Evolutionary conservation across 1,140 invertebrate genomes (phyloP), one percentile per base, ranked within the genome.

Genomic region (Drosophila asahinai): DNA sequence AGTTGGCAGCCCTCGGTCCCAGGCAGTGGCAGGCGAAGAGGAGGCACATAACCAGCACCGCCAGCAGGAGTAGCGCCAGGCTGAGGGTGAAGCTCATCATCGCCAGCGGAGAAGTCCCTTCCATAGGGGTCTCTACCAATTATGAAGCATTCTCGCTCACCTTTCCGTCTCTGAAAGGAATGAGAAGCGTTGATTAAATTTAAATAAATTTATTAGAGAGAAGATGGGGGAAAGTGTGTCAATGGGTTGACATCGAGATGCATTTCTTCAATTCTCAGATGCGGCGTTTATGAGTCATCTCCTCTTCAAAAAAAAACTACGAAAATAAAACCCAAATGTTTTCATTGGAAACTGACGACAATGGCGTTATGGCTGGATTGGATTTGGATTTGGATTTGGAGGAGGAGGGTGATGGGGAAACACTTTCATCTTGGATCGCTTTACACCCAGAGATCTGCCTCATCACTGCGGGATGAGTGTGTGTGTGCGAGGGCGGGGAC

Each of bases 1-100:
- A 96, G 15, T 94, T 93, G 60, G 93, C 86, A 8, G 94, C 93
- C 93, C 95, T 94, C 14, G 94, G 92, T 40, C 94, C 94, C 45
- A 95, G 74, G 49, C 94, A 94, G 51, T 94, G 94, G 72, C 95
- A 95, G 42, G 92, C 92, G 42, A 93, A 83, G 51, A 92, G 63
- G 14, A 94, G 58, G 63, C 94, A 80, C 71, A 94, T 82, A 36
- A 93, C 42, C 60, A 93, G 51, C 19, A 94, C 63, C 40, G 93
- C 71, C 47, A 91, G 77, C 17, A 93, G 77, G 38, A 93, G 71
- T 22, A 93, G 74, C 49, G 81, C 92, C 52, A 94, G 47, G 49
- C 93, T 86, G 40, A 66, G 33, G 61, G 84, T 91, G 45, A 94
- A 82, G 14, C 86, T 91, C 58, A 94, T 80, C 58, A 93, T 80